These are phyloP conservation scores for Vanacampus margaritifer DNA, from an alignment of 2,113 vertebrate species.

Conservation along the genomic window DNA sequence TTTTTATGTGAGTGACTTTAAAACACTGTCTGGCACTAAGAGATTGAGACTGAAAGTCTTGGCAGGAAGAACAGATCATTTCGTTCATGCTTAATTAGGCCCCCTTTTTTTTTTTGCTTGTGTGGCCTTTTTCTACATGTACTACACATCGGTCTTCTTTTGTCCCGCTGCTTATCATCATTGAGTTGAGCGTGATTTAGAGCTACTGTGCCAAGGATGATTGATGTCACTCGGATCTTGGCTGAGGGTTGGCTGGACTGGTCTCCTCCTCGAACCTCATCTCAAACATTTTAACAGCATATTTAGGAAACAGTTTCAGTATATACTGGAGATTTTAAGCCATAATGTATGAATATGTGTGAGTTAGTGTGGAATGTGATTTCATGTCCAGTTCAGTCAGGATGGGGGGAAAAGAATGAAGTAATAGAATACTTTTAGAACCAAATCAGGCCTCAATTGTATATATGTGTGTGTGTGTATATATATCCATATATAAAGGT, in stretches of 20 bases:
- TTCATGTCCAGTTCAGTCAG: background rate
- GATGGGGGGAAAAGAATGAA: too few relatives aligned
- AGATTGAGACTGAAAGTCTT: conserved; percentile 30
- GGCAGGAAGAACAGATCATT: conserved; percentile 50
- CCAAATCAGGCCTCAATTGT: background rate
- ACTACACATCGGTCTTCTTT: conserved; percentile 34
- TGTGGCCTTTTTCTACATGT: conserved; percentile 17
- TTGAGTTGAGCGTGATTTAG: conserved; percentile 56
- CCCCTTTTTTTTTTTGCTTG: conserved; percentile 25
- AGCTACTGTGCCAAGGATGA: conserved; percentile 31
- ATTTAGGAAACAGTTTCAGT: conserved; percentile 6
- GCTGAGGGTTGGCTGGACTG: conserved; percentile 39
- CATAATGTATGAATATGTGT: conserved; percentile 25
- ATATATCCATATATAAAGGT: too few relatives aligned
- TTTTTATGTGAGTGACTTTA: conserved; percentile 12
- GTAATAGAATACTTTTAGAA: too few relatives aligned
- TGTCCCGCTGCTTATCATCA: conserved; percentile 30
- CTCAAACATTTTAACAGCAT: conserved; percentile 29
- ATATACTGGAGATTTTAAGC: conserved; percentile 17
- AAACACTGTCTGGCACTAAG: conserved; percentile 18
- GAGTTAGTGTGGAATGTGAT: background rate
- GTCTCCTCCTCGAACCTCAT: conserved; percentile 41
- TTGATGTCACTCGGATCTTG: conserved; percentile 30
- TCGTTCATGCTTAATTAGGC: conserved; percentile 47
- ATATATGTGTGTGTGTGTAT: too few relatives aligned